phyloP scores from a whole-genome alignment of 2,797 vertebrate genomes.

The Tympanoctomys barrerae region DNA sequence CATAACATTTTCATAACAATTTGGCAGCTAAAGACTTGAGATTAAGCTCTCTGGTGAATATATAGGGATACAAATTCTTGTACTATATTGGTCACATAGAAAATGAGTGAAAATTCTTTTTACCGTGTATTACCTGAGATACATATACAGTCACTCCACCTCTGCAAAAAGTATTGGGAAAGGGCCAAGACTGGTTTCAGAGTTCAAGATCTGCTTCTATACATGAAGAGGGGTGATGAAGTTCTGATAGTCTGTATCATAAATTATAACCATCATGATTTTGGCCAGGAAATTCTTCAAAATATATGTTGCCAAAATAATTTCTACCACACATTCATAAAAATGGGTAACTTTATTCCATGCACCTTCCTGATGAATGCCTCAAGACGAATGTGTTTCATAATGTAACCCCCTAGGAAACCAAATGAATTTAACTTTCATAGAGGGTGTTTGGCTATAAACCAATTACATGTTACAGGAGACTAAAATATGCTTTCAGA shows the following conservation, averaged over 20 bases:
- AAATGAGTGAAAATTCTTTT: constrained; percentile 49
- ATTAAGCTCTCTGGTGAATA: constrained; percentile 24
- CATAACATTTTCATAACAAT: constrained; percentile 13
- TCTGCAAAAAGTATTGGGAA: constrained; percentile 10
- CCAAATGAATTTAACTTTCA: constrained; percentile 59
- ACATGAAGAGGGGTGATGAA: neutral
- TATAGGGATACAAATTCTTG: neutral
- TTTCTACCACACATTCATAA: neutral
- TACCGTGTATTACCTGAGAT: constrained; percentile 46
- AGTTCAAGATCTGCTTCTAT: neutral
- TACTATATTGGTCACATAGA: neutral
- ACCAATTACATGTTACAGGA: constrained; percentile 56
- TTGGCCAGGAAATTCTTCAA: constrained; percentile 39
- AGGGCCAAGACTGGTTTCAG: constrained; percentile 31
- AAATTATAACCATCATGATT: neutral
- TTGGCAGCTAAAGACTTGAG: neutral
- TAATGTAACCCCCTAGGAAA: constrained; percentile 22
- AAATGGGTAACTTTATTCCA: constrained; percentile 38
- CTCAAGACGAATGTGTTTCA: constrained; percentile 58
- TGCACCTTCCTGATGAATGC: constrained; percentile 29
- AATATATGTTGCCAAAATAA: neutral
- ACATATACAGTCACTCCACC: neutral
- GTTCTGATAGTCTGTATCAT: neutral
- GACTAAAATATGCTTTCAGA: constrained; percentile 58
- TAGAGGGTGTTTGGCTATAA: constrained; percentile 37